Percentiles rank a stretch among this genome's conserved stretches.
Conservation (phyloP, 2,113 vertebrate genomes). For the Steatornis caripensis region DNA sequence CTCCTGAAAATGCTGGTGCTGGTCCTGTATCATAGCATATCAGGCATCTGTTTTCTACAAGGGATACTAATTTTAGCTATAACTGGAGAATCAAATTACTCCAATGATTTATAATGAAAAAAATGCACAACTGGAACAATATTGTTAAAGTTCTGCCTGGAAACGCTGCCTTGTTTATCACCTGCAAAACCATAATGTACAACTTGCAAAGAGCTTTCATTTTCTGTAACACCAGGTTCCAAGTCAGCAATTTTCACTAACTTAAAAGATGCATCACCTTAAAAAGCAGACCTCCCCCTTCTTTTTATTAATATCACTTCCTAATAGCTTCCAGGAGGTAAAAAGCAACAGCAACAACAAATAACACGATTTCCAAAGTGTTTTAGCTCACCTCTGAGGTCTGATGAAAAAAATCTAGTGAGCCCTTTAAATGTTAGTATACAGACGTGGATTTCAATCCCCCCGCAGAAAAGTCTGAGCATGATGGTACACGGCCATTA, state of each 20-base stretch:
- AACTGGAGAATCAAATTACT: background rate
- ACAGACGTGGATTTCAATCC: background rate
- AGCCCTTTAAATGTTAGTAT: background rate
- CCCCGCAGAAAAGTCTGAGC: background rate
- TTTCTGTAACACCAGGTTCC: background rate
- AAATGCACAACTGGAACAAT: background rate
- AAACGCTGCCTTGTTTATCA: background rate
- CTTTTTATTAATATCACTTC: background rate
- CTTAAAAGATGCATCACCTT: background rate
- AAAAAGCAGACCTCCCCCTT: background rate
- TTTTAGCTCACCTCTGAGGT: background rate
- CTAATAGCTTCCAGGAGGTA: background rate
- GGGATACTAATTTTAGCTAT: background rate
- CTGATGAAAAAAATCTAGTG: background rate
- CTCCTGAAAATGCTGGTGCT: conserved; percentile 11
- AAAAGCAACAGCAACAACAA: background rate
- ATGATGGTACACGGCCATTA: background rate
- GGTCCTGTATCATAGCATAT: background rate
- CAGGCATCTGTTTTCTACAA: background rate
- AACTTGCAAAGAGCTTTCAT: background rate
- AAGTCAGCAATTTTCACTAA: conserved; percentile 10
- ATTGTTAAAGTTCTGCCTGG: background rate
- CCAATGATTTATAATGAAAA: background rate
- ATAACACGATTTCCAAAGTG: background rate
- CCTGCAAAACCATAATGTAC: background rate